These are phyloP conservation scores for Thunnus thynnus DNA, from an alignment of 2,113 vertebrate genomes.

Conservation along the genomic window DNA sequence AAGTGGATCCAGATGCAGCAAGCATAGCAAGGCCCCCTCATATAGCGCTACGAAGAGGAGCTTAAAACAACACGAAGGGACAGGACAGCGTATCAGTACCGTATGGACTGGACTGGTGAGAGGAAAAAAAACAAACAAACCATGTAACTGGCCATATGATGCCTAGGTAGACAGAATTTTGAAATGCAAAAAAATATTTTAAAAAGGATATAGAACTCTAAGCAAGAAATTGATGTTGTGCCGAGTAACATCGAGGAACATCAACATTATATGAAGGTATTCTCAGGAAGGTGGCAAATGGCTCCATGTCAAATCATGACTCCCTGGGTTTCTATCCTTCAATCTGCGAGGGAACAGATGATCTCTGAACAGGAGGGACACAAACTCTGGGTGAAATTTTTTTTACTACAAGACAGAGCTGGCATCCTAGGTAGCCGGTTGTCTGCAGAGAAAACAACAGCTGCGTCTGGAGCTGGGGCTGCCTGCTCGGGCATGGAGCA, in stretches of 20 bases:
- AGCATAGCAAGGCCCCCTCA: conserved; percentile 65
- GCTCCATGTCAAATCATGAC: conserved; percentile 7
- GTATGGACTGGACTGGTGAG: conserved; percentile 25
- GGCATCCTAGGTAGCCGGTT: conserved; percentile 72
- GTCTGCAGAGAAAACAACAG: conserved; percentile 78
- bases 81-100: conserved; percentile 42
- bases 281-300: not conserved
- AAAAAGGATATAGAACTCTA: not conserved
- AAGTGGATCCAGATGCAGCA: conserved; percentile 82
- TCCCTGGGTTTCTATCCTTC: conserved; percentile 15
- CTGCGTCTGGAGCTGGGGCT: conserved; percentile 64
- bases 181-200: not conserved
- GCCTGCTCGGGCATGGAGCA: conserved; percentile 56
- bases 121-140: not conserved
- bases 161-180: not conserved
- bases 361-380: conserved; percentile 25
- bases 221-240: not conserved
- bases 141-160: conserved; percentile 12
- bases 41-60: conserved; percentile 65
- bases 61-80: conserved; percentile 67
- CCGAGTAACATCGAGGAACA: not conserved
- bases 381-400: conserved; percentile 38
- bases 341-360: conserved; percentile 20
- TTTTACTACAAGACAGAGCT: conserved; percentile 45
- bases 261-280: not conserved